Percentiles rank a stretch among this genome's conserved stretches.
phyloP scores from a whole-genome alignment of 2,797 vertebrate species.

The Cyprinella venusta region DNA sequence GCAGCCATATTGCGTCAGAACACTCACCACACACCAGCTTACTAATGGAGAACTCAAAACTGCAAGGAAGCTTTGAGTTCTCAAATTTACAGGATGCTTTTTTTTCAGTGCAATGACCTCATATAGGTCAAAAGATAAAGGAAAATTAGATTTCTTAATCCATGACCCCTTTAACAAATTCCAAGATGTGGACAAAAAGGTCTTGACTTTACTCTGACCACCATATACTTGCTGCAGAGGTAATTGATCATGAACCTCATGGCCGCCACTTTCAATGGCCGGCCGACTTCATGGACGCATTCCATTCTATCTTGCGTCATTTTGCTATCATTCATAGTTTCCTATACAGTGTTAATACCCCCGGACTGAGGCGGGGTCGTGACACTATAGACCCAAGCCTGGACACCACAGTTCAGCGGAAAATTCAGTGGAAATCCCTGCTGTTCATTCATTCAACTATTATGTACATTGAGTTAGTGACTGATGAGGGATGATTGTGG shows the following conservation, averaged over 20 bases:
- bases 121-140: not conserved
- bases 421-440: slow-evolving; percentile 55
- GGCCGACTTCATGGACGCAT: slow-evolving; percentile 64
- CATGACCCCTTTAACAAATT: not conserved
- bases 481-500: slow-evolving; percentile 21
- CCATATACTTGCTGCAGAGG: slow-evolving; percentile 6
- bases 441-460: slow-evolving; percentile 56
- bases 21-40: too few species aligned
- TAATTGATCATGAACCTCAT: slow-evolving; percentile 1
- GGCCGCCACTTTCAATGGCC: not conserved
- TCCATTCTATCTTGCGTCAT: slow-evolving; percentile 78
- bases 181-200: not conserved
- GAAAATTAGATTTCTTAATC: not conserved
- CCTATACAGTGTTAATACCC: slow-evolving; percentile 77
- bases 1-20: too few species aligned
- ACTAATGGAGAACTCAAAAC: too few species aligned
- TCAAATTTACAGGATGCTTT: not conserved
- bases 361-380: slow-evolving; percentile 66
- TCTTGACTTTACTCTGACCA: not conserved
- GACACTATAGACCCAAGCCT: slow-evolving; percentile 72
- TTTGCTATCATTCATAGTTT: slow-evolving; percentile 74
- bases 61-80: not conserved
- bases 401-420: slow-evolving; percentile 59
- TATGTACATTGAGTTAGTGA: slow-evolving; percentile 29
- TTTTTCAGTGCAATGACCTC: not conserved